These are phyloP conservation scores for Enteromius afrohamiltoni DNA, from an alignment of 2,797 vertebrate genomes.

Conservation along the genomic window DNA sequence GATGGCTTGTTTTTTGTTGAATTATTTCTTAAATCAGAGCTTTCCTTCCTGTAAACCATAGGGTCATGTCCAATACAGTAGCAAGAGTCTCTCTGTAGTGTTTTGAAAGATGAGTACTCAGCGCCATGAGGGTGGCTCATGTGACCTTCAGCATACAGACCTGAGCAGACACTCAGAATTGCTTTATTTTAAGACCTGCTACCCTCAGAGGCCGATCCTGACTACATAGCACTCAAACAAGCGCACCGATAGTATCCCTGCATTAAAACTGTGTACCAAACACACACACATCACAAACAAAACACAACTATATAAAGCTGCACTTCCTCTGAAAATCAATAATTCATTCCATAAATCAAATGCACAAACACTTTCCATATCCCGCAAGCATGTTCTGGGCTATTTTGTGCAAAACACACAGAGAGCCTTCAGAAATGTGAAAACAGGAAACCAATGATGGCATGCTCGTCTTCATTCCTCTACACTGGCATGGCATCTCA, in stretches of 20 bases:
- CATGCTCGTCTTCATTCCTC: slow-evolving; percentile 67
- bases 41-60: background rate
- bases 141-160: slow-evolving; percentile 21
- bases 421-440: slow-evolving; percentile 39
- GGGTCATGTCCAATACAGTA: background rate
- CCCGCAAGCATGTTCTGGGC: slow-evolving; percentile 17
- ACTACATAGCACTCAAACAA: background rate
- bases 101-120: slow-evolving; percentile 44
- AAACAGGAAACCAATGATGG: slow-evolving; percentile 70
- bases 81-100: background rate
- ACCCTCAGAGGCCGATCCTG: background rate
- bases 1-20: background rate
- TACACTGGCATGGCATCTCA: slow-evolving; percentile 66
- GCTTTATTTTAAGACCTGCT: slow-evolving; percentile 20
- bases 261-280: background rate
- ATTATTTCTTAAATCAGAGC: background rate
- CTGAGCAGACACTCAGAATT: background rate
- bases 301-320: slow-evolving; percentile 20
- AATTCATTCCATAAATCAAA: slow-evolving; percentile 18
- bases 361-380: slow-evolving; percentile 12
- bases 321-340: slow-evolving; percentile 28
- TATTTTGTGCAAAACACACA: slow-evolving; percentile 42
- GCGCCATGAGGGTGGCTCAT: slow-evolving; percentile 12
- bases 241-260: background rate
- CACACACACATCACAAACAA: background rate